These are phyloP conservation scores for Philereme vetulata DNA, from an alignment of 2,888 invertebrate genomes.

Conservation along the genomic window DNA sequence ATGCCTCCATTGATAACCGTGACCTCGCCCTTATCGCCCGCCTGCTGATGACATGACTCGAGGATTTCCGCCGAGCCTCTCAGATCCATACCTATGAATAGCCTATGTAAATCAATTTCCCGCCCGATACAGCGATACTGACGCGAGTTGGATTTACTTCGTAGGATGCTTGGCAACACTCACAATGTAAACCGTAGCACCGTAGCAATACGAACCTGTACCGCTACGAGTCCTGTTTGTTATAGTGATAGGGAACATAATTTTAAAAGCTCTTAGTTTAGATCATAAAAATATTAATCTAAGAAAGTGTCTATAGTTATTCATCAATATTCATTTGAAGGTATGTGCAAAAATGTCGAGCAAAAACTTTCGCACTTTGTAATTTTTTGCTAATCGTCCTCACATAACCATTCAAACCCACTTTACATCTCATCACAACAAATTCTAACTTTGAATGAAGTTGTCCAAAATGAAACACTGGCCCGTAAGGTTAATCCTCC, in stretches of 20 bases:
- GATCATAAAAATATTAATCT: too few relatives aligned
- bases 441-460: conserved; percentile 4
- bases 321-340: too few relatives aligned
- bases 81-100: conserved; percentile 28
- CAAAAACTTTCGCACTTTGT: too few relatives aligned
- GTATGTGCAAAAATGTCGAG: too few relatives aligned
- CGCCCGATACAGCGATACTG: conserved; percentile 4
- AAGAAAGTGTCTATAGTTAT: too few relatives aligned
- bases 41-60: conserved; percentile 65
- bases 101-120: conserved; percentile 17
- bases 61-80: conserved; percentile 44
- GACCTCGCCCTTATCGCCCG: conserved; percentile 79
- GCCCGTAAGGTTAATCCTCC: conserved; percentile 6
- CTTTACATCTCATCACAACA: conserved; percentile 2
- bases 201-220: conserved; percentile 1
- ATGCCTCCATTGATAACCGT: conserved; percentile 81
- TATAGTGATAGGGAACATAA: too few relatives aligned
- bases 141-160: conserved; percentile 1
- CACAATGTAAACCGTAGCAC: conserved; percentile 1
- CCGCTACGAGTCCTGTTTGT: neutral
- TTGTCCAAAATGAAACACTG: conserved; percentile 3
- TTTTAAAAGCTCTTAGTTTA: too few relatives aligned
- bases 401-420: neutral
- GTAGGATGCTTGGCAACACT: conserved; percentile 1
- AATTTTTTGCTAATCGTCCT: too few relatives aligned